Conservation (phyloP, 2,797 vertebrate genomes). For the Dryobates pubescens region DNA sequence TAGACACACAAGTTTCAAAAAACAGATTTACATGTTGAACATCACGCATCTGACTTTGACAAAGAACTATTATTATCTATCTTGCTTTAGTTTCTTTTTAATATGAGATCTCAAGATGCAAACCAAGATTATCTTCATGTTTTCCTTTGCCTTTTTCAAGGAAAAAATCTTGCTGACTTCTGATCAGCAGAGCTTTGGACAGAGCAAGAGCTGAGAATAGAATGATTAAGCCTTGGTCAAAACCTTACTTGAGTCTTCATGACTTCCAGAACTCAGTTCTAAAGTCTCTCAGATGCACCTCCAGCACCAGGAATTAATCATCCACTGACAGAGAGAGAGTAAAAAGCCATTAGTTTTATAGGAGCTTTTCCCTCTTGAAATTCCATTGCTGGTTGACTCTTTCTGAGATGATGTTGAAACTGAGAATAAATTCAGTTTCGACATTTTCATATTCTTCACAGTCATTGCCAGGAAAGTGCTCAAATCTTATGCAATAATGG, state of each 20-base stretch:
- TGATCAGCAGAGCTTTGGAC: conserved; percentile 23
- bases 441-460: conserved; percentile 44
- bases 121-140: not conserved
- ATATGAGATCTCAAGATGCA: not conserved
- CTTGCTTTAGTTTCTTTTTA: conserved; percentile 22
- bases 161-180: conserved; percentile 29
- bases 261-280: conserved; percentile 40
- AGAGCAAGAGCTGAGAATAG: not conserved
- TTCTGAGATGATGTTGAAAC: conserved; percentile 59
- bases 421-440: conserved; percentile 59
- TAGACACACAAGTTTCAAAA: not conserved
- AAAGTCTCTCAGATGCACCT: conserved; percentile 34
- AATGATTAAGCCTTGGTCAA: conserved; percentile 31
- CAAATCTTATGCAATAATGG: conserved; percentile 18
- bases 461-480: conserved; percentile 58
- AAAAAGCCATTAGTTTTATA: conserved; percentile 42
- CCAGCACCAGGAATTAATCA: conserved; percentile 62
- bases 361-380: conserved; percentile 32
- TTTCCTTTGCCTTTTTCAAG: conserved; percentile 29
- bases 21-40: not conserved
- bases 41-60: not conserved
- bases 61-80: not conserved
- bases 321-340: conserved; percentile 34
- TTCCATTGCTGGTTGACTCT: conserved; percentile 48
- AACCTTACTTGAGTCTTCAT: conserved; percentile 39